Evolutionary conservation across 1,140 invertebrate genomes (phyloP).

Genomic region (Acyrthosiphon pisum): DNA sequence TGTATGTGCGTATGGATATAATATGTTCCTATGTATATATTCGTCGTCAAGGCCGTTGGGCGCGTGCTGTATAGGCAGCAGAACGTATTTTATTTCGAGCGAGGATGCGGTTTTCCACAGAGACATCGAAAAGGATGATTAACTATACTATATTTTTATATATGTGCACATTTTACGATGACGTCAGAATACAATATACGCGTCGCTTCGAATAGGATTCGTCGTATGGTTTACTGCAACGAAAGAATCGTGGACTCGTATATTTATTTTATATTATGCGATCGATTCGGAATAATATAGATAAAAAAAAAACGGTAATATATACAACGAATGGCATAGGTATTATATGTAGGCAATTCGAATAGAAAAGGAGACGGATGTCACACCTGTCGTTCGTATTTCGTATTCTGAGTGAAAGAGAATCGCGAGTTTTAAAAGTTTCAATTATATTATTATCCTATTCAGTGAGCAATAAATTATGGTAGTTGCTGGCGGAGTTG

Average conservation of each 20-base stretch:
- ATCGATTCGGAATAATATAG: background rate
- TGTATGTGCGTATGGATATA: too few relatives aligned
- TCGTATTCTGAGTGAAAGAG: background rate
- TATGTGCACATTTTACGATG: background rate
- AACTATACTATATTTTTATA: background rate
- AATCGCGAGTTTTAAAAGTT: background rate
- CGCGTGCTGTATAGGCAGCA: background rate
- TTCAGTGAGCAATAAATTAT: background rate
- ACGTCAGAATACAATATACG: background rate
- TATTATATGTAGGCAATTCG: background rate
- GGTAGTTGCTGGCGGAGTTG: background rate
- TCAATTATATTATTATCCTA: background rate
- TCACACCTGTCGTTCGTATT: background rate
- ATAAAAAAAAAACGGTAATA: background rate
- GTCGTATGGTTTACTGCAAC: background rate
- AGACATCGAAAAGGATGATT: constrained; percentile 7
- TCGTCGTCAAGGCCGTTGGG: too few relatives aligned
- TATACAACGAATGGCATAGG: background rate
- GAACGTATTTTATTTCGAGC: background rate
- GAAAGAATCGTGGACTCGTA: background rate
- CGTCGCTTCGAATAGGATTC: background rate
- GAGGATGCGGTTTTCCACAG: background rate
- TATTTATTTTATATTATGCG: background rate
- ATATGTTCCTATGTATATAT: too few relatives aligned
- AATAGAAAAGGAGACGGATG: background rate